Evolutionary conservation across 2,113 vertebrate species (phyloP), one percentile per base, ranked within the genome.

Genomic region (Picathartes gymnocephalus): DNA sequence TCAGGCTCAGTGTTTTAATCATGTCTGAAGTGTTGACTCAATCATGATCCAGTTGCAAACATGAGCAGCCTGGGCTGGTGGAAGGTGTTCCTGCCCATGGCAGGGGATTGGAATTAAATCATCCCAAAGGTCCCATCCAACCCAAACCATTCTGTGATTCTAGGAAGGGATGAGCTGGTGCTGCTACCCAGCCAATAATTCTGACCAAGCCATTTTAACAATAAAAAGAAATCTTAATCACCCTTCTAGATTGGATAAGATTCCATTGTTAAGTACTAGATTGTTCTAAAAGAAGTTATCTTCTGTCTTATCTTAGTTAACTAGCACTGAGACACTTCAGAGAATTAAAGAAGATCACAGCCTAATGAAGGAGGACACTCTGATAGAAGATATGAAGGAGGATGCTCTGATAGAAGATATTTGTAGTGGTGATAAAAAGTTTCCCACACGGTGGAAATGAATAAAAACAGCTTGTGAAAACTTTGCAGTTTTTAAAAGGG

Each of bases 161-260:
- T 39, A 1, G 24, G 28, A n/a, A 0, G 3, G 7, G 45, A 44
- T 37, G 42, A 94, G 35, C 81, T 80, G 7, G 1, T 74, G 23
- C 37, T 82, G 88, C 20, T 69, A 47, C 54, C 45, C 33, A 23
- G 86, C 50, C 83, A 70, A 72, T 87, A 90, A 91, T 77, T 92
- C 93, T 93, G 60, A 77, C 48, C 71, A 51, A 92, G 40, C 10
- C 19, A 50, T 84, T 96, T 94, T 96, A 96, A 96, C 95, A 96
- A 94, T 93, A 88, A 93, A 90, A 88, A 97, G 28, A 48, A 76
- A 37, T 44, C 82, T 61, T 93, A 88, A 56, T 27, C 35, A 14
- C 13, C 35, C 57, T 76, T 93, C 94, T 23, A 91, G 78, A 91
- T 91, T 85, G 87, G 82, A 74, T 93, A 40, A 39, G 77, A 74